phyloP scores from a whole-genome alignment of 2,113 vertebrate species.

The Ictalurus punctatus region DNA sequence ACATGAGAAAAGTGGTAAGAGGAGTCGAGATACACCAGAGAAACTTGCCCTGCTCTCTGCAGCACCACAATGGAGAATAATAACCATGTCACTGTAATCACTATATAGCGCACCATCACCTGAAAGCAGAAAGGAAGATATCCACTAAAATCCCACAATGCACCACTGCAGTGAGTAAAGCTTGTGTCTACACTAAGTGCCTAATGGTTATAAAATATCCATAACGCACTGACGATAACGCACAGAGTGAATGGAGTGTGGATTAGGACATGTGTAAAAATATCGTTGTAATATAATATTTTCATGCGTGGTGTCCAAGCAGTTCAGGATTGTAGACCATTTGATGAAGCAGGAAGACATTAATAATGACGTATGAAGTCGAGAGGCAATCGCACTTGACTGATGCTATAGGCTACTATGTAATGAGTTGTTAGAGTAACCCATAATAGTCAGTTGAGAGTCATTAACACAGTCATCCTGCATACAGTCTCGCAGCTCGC shows the following conservation, averaged over 20 bases:
- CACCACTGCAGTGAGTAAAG: neutral
- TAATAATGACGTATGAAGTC: neutral
- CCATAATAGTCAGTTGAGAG: neutral
- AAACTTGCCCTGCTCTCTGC: neutral
- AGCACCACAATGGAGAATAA: neutral
- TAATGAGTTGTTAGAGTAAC: neutral
- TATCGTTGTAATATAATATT: neutral
- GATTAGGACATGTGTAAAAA: neutral
- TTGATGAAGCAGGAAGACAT: neutral
- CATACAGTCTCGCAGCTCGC: neutral
- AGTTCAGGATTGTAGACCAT: neutral
- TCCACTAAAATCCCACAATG: conserved; percentile 1
- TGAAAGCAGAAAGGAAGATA: neutral
- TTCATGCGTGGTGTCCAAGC: neutral
- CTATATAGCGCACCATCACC: neutral
- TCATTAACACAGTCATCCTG: neutral
- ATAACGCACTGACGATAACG: neutral
- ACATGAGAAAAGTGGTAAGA: neutral
- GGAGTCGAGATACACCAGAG: neutral
- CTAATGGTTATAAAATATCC: too few relatives aligned
- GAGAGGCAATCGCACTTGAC: neutral
- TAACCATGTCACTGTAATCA: neutral
- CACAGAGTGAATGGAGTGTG: neutral
- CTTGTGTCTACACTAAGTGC: too few relatives aligned
- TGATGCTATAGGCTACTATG: neutral